Evolutionary conservation across 2,113 vertebrate species (phyloP).

Genomic region (Oenanthe melanoleuca): DNA sequence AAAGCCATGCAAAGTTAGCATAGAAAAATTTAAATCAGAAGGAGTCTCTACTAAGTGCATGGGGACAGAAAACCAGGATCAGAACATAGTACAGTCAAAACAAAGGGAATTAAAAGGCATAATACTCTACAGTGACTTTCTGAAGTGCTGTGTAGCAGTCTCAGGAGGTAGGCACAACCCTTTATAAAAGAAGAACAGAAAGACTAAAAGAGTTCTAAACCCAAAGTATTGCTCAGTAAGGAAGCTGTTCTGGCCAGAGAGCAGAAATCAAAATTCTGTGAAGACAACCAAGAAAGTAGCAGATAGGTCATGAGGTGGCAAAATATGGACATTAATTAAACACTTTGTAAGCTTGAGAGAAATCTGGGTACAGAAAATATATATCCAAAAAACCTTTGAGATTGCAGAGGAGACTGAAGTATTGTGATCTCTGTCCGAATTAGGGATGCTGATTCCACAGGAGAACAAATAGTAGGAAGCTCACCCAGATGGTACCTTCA

Average conservation of each 20-base stretch:
- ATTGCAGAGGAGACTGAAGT: neutral
- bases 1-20: neutral
- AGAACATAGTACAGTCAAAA: neutral
- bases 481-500: neutral
- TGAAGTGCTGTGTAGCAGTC: neutral
- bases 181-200: neutral
- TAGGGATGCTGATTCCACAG: neutral
- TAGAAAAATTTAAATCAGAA: neutral
- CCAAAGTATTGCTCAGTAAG: neutral
- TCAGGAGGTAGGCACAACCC: neutral
- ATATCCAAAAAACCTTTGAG: neutral
- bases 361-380: neutral
- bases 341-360: neutral
- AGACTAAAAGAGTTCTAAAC: neutral
- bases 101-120: conserved; percentile 7
- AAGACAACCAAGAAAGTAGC: neutral
- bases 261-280: neutral
- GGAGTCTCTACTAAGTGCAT: neutral
- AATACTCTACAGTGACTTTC: neutral
- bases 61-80: neutral
- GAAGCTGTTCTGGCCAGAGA: neutral
- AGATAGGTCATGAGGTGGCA: neutral
- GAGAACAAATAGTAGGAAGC: neutral
- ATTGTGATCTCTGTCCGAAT: neutral
- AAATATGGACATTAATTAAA: conserved; percentile 1